Conservation (phyloP, 2,888 invertebrate genomes). For the Aleiodes leptofemur region DNA sequence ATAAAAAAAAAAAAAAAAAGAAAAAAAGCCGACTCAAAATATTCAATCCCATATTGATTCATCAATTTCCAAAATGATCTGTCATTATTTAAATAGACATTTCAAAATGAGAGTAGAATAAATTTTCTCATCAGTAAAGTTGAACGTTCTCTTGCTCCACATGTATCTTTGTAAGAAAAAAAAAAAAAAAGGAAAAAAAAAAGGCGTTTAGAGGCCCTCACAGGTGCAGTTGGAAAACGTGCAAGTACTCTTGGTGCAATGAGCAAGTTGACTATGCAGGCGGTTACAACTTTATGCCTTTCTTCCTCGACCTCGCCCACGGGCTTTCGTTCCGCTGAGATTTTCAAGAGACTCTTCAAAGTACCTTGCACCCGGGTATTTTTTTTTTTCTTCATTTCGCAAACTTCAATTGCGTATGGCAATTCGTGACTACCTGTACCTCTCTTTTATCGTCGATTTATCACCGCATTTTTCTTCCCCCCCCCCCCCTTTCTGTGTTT, state of each 20-base stretch:
- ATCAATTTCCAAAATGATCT: too few relatives aligned
- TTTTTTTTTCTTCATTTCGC: neutral
- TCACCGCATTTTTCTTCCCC: too few relatives aligned
- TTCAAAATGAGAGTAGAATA: neutral
- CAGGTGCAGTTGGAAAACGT: neutral
- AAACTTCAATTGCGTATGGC: too few relatives aligned
- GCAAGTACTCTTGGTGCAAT: neutral
- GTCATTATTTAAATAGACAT: neutral
- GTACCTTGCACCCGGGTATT: neutral
- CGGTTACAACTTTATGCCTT: constrained; percentile 27
- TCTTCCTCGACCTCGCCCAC: constrained; percentile 31
- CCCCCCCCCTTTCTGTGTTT: too few relatives aligned
- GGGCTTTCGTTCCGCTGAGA: neutral
- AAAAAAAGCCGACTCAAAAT: neutral
- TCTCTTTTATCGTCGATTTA: constrained; percentile 1
- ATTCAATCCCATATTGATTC: too few relatives aligned
- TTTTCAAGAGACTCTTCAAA: constrained; percentile 17
- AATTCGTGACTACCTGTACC: too few relatives aligned
- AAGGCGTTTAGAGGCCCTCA: neutral
- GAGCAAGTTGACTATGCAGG: constrained; percentile 11
- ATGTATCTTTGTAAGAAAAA: too few relatives aligned
- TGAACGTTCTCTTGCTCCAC: neutral
- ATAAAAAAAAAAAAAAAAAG: neutral
- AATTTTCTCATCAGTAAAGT: neutral
- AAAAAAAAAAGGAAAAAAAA: too few relatives aligned